These are phyloP conservation scores for Cosmopolites sordidus DNA, from an alignment of 2,888 invertebrate species.

Conservation along the genomic window DNA sequence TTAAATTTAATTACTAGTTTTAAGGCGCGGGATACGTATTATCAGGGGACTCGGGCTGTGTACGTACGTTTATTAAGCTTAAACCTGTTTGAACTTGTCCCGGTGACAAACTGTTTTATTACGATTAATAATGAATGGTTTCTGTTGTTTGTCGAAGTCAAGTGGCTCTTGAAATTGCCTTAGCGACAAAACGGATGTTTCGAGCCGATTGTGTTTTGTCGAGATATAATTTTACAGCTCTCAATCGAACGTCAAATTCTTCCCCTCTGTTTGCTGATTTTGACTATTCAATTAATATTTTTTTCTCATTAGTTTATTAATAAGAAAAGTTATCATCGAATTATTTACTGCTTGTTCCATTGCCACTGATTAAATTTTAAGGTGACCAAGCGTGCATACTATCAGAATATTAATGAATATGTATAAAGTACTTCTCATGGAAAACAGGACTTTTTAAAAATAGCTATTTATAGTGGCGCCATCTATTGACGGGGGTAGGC, in stretches of 20 bases:
- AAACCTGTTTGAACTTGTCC: conserved; percentile 34
- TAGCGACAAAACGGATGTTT: not conserved
- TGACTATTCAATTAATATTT: too few species aligned
- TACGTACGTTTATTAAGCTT: conserved; percentile 33
- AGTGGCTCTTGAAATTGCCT: conserved; percentile 13
- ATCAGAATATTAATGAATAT: too few species aligned
- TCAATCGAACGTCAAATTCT: not conserved
- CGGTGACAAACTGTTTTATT: conserved; percentile 34
- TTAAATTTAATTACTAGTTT: conserved; percentile 39
- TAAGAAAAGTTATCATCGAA: too few species aligned
- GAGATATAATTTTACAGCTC: not conserved
- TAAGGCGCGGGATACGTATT: conserved; percentile 34
- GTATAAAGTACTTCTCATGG: too few species aligned
- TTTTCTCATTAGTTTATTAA: too few species aligned
- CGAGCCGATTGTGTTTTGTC: not conserved
- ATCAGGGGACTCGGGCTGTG: conserved; percentile 31
- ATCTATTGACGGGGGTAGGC: too few species aligned
- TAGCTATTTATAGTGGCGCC: too few species aligned
- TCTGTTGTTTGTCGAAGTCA: conserved; percentile 11
- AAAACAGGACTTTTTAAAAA: too few species aligned
- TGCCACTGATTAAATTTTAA: too few species aligned
- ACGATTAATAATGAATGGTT: conserved; percentile 29
- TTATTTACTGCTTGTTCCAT: too few species aligned
- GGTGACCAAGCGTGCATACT: too few species aligned
- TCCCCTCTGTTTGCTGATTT: not conserved